These are phyloP conservation scores for Timema podura DNA, from an alignment of 2,888 invertebrate genomes.

Conservation along the genomic window DNA sequence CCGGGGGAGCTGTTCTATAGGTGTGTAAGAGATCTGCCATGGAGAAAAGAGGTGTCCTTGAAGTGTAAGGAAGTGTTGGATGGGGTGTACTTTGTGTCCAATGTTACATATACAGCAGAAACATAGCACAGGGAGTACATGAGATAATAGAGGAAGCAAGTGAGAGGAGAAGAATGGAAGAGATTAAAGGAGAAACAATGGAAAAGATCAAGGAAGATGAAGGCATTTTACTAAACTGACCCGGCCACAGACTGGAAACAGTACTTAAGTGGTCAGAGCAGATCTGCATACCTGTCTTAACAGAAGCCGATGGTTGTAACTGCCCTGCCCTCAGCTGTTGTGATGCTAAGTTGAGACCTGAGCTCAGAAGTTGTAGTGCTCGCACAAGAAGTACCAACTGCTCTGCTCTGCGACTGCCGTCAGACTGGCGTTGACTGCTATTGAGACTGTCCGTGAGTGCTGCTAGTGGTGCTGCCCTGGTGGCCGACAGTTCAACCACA, in stretches of 20 bases:
- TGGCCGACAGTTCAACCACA: conserved; percentile 81
- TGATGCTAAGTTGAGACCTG: conserved; percentile 87
- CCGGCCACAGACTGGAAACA: too few relatives aligned
- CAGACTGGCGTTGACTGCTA: conserved; percentile 29
- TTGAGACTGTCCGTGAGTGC: conserved; percentile 37
- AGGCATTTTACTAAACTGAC: too few relatives aligned
- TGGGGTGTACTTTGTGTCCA: too few relatives aligned
- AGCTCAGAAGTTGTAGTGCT: conserved; percentile 89
- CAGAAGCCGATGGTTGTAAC: conserved; percentile 86
- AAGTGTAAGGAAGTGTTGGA: too few relatives aligned
- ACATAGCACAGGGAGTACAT: not conserved
- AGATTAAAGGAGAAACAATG: too few relatives aligned
- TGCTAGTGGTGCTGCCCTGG: conserved; percentile 72
- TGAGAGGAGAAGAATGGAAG: too few relatives aligned
- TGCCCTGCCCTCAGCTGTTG: conserved; percentile 78
- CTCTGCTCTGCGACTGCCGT: conserved; percentile 57
- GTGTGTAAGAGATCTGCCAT: too few relatives aligned
- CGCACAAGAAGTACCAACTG: conserved; percentile 84
- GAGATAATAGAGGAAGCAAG: too few relatives aligned
- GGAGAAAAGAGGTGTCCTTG: too few relatives aligned
- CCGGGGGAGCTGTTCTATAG: too few relatives aligned
- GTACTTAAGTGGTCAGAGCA: conserved; percentile 17
- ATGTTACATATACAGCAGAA: too few relatives aligned
- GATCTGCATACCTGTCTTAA: conserved; percentile 71
- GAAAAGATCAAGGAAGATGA: too few relatives aligned